Evolutionary conservation across 2,888 invertebrate species (phyloP).

Genomic region (Diarsia mendica): DNA sequence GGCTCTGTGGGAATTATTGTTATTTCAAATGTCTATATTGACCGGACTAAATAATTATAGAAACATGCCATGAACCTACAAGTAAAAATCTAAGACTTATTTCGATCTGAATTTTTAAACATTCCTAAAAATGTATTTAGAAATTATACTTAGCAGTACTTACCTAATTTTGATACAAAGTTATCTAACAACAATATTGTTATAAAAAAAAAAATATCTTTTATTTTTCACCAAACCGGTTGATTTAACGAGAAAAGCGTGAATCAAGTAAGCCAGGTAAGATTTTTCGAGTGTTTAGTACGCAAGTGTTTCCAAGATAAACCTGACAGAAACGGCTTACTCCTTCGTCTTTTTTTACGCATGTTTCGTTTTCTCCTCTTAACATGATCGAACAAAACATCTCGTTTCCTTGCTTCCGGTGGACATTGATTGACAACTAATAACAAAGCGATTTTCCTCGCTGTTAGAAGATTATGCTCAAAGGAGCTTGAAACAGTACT

Average conservation of each 20-base stretch:
- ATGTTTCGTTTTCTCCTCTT: slow-evolving; percentile 47
- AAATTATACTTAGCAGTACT: background rate
- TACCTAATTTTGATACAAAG: slow-evolving; percentile 13
- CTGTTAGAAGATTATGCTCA: slow-evolving; percentile 72
- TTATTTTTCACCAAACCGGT: background rate
- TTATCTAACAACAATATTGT: background rate
- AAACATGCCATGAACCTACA: background rate
- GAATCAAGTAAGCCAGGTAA: slow-evolving; percentile 11
- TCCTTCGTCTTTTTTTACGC: slow-evolving; percentile 20
- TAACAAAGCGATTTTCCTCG: slow-evolving; percentile 76
- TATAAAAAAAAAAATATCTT: background rate
- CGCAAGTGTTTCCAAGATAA: slow-evolving; percentile 20
- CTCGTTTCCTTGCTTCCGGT: slow-evolving; percentile 12
- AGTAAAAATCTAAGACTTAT: background rate
- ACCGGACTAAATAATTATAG: too few species aligned
- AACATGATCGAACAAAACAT: slow-evolving; percentile 8
- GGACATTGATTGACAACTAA: slow-evolving; percentile 69
- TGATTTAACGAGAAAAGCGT: background rate
- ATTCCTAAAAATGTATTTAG: background rate
- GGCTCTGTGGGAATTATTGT: too few species aligned
- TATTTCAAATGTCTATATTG: too few species aligned
- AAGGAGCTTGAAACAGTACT: slow-evolving; percentile 37
- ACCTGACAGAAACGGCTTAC: slow-evolving; percentile 23
- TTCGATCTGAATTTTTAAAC: background rate
- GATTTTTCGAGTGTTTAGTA: slow-evolving; percentile 12